Percentiles rank a stretch among this genome's conserved stretches.
Evolutionary conservation across 2,113 vertebrate genomes (phyloP).

Genomic region (Megaceryle torquata): DNA sequence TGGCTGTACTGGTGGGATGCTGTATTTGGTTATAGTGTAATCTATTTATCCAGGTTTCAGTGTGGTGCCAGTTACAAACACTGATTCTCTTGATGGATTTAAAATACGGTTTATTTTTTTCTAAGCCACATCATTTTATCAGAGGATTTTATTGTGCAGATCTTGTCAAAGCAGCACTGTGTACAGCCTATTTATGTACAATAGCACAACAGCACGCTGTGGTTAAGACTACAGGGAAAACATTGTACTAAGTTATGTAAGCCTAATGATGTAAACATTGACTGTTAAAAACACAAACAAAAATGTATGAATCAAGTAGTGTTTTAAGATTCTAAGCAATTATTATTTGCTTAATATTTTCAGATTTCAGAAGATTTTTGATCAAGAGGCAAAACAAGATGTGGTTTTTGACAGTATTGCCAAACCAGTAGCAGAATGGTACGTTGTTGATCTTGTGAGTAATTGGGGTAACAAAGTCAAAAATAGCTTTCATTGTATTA

Average conservation of each 20-base stretch:
- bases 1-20: slow-evolving; percentile 33
- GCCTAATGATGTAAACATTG: slow-evolving; percentile 69
- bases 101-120: slow-evolving; percentile 60
- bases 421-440: slow-evolving; percentile 95
- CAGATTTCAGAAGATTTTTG: slow-evolving; percentile 95
- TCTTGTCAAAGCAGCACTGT: slow-evolving; percentile 76
- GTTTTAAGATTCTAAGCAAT: slow-evolving; percentile 58
- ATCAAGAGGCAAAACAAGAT: slow-evolving; percentile 89
- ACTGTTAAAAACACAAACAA: slow-evolving; percentile 51
- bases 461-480: not conserved
- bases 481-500: not conserved
- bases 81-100: slow-evolving; percentile 65
- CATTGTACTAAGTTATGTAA: slow-evolving; percentile 76
- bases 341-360: slow-evolving; percentile 69
- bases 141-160: slow-evolving; percentile 75
- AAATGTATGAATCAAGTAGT: slow-evolving; percentile 61
- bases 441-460: slow-evolving; percentile 48
- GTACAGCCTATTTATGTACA: slow-evolving; percentile 65
- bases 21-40: slow-evolving; percentile 61
- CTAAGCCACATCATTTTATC: slow-evolving; percentile 65
- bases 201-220: slow-evolving; percentile 63
- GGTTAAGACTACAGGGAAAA: slow-evolving; percentile 64
- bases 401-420: slow-evolving; percentile 89
- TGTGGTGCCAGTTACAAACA: slow-evolving; percentile 64
- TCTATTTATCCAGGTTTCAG: slow-evolving; percentile 61